Base-by-base conservation (phyloP, 2,888 invertebrate species). In the Agrotis ipsilon region DNA sequence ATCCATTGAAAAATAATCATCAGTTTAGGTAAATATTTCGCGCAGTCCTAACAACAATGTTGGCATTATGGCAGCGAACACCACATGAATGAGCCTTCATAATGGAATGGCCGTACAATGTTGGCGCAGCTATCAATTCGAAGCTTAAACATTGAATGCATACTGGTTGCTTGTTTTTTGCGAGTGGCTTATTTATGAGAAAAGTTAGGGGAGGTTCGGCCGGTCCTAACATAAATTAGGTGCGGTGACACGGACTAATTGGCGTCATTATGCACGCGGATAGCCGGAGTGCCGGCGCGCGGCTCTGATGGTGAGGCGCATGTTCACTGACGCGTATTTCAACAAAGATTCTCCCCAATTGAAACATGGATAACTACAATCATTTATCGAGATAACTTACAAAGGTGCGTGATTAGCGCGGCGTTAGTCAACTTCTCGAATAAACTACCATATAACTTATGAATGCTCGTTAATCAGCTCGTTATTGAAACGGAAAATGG, bases 181-280 rank as follows among this genome's bases (percentile, higher is more conserved):
- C 79, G 75, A 83, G 87, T 86, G 83, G 89, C 87, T 89, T 92
- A 92, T 92, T 92, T 92, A 93, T 91, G 91, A 87, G 92, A 86
- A 90, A 92, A 93, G 92, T 93, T 91, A 89, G 84, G 86, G 90
- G 86, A 81, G 89, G 89, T 89, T 91, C 81, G 87, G 88, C 81
- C 83, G 83, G 87, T 86, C 88, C 89, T 87, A 80, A 89, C 90
- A 92, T 92, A 92, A 93, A 92, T 93, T 91, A 92, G 87, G 89
- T 86, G 88, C 88, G 87, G 90, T 86, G 92, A 92, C 92, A 90
- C 86, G 86, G 85, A 93, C 92, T 93, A 93, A 93, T 93, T 92
- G 91, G 89, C 87, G 88, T 91, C 91, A 92, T 92, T 92, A 93
- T 88, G 84, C 81, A 82, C 84, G 88, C 86, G 87, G 90, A 89